A percentile compares a stretch with the other conserved stretches of the same genome.
phyloP scores from a whole-genome alignment of 2,113 vertebrate genomes.

The Brachyhypopomus gauderio region DNA sequence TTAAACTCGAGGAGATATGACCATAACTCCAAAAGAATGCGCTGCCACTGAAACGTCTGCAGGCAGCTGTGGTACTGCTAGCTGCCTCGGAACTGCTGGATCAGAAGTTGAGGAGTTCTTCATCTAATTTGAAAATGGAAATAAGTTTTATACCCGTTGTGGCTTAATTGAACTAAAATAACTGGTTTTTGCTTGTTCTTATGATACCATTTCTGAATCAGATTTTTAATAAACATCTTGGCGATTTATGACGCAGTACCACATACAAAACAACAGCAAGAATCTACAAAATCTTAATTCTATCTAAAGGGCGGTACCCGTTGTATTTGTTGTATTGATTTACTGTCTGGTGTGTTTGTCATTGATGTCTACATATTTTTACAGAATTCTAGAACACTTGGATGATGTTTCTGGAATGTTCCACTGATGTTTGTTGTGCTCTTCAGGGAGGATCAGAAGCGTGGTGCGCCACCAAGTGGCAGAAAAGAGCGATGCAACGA shows the following conservation, averaged over 20 bases:
- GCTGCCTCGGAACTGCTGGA: background rate
- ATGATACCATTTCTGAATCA: too few relatives aligned
- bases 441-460: slow-evolving; percentile 70
- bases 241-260: too few relatives aligned
- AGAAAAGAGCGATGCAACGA: slow-evolving; percentile 64
- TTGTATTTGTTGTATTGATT: too few relatives aligned
- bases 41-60: background rate
- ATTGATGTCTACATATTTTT: background rate
- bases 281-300: too few relatives aligned
- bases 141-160: too few relatives aligned
- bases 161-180: too few relatives aligned
- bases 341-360: background rate
- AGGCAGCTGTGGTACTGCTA: slow-evolving; percentile 10
- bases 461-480: slow-evolving; percentile 74
- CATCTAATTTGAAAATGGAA: too few relatives aligned
- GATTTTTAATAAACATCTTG: too few relatives aligned
- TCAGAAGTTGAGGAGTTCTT: background rate
- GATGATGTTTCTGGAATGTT: background rate
- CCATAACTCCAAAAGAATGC: background rate
- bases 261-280: too few relatives aligned
- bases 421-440: slow-evolving; percentile 9
- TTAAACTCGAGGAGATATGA: background rate
- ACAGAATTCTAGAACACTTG: background rate
- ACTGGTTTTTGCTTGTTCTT: too few relatives aligned
- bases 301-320: too few relatives aligned